Percentiles rank a stretch among this genome's conserved stretches.
phyloP scores from a whole-genome alignment of 30 jellyfish, hydroid and myxozoan species.

The Phacellophora camtschatica region DNA sequence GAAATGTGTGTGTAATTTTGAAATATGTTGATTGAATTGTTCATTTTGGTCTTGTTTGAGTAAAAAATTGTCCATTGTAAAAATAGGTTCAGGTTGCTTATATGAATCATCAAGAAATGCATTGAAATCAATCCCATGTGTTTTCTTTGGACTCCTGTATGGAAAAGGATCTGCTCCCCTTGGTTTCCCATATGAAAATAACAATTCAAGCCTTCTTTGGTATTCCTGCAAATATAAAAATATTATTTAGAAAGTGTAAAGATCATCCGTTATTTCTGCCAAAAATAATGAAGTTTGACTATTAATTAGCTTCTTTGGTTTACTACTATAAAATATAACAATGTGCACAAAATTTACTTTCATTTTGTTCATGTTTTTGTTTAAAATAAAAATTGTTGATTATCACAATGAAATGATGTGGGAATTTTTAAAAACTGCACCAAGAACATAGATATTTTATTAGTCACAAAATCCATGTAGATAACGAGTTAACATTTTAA shows the following conservation, averaged over 20 bases:
- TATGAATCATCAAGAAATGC: constrained; percentile 61
- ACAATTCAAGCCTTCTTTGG: constrained; percentile 35
- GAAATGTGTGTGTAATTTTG: background rate
- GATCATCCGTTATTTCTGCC: no score
- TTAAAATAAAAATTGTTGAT: no score
- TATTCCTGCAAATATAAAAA: constrained; percentile 11
- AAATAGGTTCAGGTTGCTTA: constrained; percentile 63
- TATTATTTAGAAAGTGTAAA: background rate
- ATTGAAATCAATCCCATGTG: constrained; percentile 29
- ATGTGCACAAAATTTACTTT: no score
- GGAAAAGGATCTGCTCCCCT: constrained; percentile 75
- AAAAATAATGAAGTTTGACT: no score
- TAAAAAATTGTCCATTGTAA: constrained; percentile 38
- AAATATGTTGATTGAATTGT: background rate
- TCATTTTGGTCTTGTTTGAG: background rate
- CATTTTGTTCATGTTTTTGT: no score
- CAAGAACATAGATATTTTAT: no score
- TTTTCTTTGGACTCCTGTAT: constrained; percentile 39
- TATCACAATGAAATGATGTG: no score
- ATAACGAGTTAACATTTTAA: no score
- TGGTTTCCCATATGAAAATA: constrained; percentile 50
- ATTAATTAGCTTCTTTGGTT: no score
- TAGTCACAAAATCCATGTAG: no score
- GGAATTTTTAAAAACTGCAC: no score
- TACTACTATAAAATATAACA: no score